phyloP scores from a whole-genome alignment of 2,888 invertebrate species.

The Epiblema foenella region DNA sequence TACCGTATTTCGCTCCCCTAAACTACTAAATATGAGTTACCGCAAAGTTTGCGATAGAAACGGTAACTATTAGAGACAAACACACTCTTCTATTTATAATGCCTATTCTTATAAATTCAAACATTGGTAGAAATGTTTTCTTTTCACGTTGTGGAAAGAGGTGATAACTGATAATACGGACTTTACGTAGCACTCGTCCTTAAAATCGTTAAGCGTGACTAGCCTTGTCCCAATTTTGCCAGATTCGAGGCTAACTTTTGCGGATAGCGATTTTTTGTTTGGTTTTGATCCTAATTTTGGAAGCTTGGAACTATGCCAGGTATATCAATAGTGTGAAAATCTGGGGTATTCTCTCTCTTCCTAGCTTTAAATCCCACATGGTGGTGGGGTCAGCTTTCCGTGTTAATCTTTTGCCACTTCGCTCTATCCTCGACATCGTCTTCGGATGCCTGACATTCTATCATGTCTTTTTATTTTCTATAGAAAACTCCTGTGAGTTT shows the following conservation, averaged over 20 bases:
- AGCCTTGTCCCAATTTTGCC: constrained; percentile 19
- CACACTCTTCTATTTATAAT: not conserved
- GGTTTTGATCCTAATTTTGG: not conserved
- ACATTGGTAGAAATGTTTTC: not conserved
- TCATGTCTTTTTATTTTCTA: too few species aligned
- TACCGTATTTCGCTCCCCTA: not conserved
- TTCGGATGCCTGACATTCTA: too few species aligned
- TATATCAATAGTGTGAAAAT: not conserved
- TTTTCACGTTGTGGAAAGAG: not conserved
- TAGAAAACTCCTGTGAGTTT: too few species aligned
- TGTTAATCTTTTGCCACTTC: too few species aligned
- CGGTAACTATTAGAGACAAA: not conserved
- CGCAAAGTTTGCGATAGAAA: not conserved
- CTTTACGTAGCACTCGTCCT: constrained; percentile 11
- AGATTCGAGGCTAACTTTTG: constrained; percentile 3
- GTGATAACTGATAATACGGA: not conserved
- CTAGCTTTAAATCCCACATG: too few species aligned
- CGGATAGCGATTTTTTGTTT: constrained; percentile 6
- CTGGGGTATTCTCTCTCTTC: too few species aligned
- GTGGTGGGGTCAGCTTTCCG: too few species aligned
- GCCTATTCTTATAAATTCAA: not conserved
- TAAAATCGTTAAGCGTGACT: not conserved
- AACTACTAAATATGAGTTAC: not conserved
- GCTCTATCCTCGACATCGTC: too few species aligned
- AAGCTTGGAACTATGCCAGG: not conserved